Evolutionary conservation across 2,113 vertebrate genomes (phyloP), one percentile per base, ranked within the genome.

Genomic region (Ginglymostoma cirratum): DNA sequence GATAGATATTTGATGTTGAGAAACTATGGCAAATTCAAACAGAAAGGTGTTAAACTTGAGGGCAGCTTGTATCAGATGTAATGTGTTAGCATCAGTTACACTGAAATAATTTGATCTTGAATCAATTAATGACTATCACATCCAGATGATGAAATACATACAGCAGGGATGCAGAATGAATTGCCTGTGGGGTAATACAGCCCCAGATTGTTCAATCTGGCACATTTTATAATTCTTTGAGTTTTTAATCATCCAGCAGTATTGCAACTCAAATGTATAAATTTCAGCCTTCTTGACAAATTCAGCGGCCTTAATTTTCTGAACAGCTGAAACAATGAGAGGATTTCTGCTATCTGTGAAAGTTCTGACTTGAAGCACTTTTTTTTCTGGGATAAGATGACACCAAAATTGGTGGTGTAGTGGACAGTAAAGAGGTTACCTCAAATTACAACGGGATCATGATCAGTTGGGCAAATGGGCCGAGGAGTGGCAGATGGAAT

Each of bases 221-320:
- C 90, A 42, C 65, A 66, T 94, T 69, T 67, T 69, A 94, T 6
- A 94, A 69, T 94, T 94, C 67, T 94, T 94, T 19, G 38, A 38
- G 61, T 21, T 6, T 69, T 38, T 94, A 94, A 94, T 94, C 92
- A 69, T 45, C 34, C n/a, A 94, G 19, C 67, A 69, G 21, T 66
- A 94, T 42, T 45, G 38, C 42, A 69, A 69, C 48, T 89, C 83
- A 48, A 86, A 48, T 48, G 17, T 23, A 86, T 12, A 52, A 55
- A 34, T 89, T 14, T 61, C 24, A 2, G 15, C 30, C 15, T 12
- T 2, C 12, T 30, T 89, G 6, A 61, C 8, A 89, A 89, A 30
- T 89, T 55, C 23, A 55, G 27, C 12, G 0, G 17, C 24, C 21
- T 76, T 76, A 61, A 61, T 61, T 61, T 61, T 12, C 55, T 61